phyloP scores from a whole-genome alignment of 2,888 invertebrate species.

The Onthophagus sagittarius region DNA sequence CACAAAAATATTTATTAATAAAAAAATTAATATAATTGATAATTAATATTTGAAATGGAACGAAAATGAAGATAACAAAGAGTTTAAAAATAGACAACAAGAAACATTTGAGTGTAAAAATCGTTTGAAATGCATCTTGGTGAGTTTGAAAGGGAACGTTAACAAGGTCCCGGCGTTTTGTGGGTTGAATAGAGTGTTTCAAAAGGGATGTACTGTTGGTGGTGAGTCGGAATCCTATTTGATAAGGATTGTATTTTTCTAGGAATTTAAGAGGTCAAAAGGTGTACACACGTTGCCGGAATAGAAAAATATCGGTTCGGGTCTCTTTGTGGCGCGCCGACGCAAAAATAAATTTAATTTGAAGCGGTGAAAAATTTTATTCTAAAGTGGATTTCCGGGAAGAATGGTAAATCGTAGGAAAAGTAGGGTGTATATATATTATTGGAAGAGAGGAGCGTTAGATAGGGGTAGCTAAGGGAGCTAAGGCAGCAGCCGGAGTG shows the following conservation, averaged over 20 bases:
- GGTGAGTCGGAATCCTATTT: neutral
- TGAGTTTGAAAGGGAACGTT: neutral
- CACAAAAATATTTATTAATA: too few relatives aligned
- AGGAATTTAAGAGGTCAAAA: neutral
- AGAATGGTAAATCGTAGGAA: slow-evolving; percentile 1
- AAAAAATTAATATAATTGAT: too few relatives aligned
- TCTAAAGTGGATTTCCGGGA: neutral
- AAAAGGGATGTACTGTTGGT: neutral
- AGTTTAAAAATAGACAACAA: neutral
- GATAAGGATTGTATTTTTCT: neutral
- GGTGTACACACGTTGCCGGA: neutral
- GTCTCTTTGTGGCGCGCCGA: neutral
- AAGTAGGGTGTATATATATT: slow-evolving; percentile 6
- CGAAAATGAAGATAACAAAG: too few relatives aligned
- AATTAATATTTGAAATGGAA: too few relatives aligned
- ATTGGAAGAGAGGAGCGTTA: neutral
- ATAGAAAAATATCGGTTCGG: neutral
- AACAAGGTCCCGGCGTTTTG: neutral
- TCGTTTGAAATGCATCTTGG: neutral
- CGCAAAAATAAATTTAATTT: neutral
- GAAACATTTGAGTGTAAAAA: neutral
- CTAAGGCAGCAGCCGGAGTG: slow-evolving; percentile 29
- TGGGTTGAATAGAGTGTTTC: neutral
- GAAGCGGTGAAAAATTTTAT: neutral
- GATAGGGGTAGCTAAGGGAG: slow-evolving; percentile 3